Evolutionary conservation across 2,113 vertebrate genomes (phyloP), one percentile per base, ranked within the genome.

Genomic region (Indicator maculatus): DNA sequence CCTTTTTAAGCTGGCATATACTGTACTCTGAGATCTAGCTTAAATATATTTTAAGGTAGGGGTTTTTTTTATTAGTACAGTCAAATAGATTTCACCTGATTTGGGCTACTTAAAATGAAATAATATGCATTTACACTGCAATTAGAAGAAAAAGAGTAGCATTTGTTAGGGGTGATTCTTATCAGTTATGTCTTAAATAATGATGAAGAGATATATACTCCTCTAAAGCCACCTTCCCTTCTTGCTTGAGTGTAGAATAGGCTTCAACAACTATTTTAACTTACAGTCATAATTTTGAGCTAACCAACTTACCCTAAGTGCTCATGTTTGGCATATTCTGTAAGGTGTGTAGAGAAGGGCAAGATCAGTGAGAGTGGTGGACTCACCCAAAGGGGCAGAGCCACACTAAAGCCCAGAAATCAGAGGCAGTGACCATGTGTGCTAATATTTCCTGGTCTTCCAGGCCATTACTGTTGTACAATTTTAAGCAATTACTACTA

Each of bases 381-480:
- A 27, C 0, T 85, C 23, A 0, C 26, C 5, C 20, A 17, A 79
- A 64, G 17, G 5, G 4, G 1, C 6, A 27, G 33, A 59, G 14
- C 73, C 0, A 0, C 9, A 58, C 12, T 12, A 61, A 58, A 81
- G 11, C 21, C 39, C 50, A 1, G 0, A 1, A n/a, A 20, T 66
- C 56, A 47, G 33, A 16, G 5, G 47, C 16, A 6, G 45, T 14
- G 63, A 45, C 4, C 1, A 3, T 1, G 0, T 53, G 7, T 69
- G 50, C 20, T 89, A 33, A 38, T 4, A 13, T 70, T 84, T 86
- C 10, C 33, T 56, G 11, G 3, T 26, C 55, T 92, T 17, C 36
- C 9, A 45, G 16, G 33, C 10, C 20, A 39, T 47, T 52, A 18
- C 39, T 67, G 6, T 52, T 58, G 44, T 23, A 67, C 7, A 38